These are phyloP conservation scores for Geothlypis trichas DNA, from an alignment of 2,113 vertebrate genomes.

Conservation along the genomic window DNA sequence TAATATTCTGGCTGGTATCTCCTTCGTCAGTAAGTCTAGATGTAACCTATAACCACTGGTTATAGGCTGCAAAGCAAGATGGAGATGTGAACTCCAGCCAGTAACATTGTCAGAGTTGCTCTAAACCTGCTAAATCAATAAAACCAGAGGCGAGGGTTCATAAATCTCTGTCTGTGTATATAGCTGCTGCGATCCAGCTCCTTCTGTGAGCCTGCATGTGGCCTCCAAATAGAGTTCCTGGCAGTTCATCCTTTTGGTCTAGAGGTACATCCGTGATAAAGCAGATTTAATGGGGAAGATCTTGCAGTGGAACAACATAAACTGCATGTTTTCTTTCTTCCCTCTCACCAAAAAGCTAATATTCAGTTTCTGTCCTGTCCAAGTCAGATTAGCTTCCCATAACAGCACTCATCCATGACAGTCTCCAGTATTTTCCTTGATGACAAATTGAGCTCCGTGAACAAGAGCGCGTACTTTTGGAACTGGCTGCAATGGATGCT, in stretches of 20 bases:
- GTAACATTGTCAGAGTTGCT: background rate
- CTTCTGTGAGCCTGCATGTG: background rate
- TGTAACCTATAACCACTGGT: background rate
- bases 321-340: background rate
- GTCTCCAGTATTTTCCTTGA: slow-evolving; percentile 29
- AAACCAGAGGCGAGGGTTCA: background rate
- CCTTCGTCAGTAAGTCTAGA: background rate
- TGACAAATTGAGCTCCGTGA: slow-evolving; percentile 20
- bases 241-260: slow-evolving; percentile 7
- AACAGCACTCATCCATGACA: slow-evolving; percentile 25
- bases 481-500: background rate
- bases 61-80: background rate
- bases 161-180: background rate
- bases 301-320: background rate
- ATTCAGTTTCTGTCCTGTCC: slow-evolving; percentile 34
- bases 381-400: slow-evolving; percentile 31
- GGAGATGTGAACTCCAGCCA: background rate
- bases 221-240: slow-evolving; percentile 29
- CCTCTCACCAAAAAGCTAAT: background rate
- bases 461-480: slow-evolving; percentile 6
- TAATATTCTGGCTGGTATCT: background rate
- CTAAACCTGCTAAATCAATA: slow-evolving; percentile 20
- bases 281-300: background rate
- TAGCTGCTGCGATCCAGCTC: background rate
- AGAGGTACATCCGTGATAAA: background rate